Evolutionary conservation across 2,888 invertebrate species (phyloP), one percentile per base, ranked within the genome.

Genomic region (Dascillus cervinus): DNA sequence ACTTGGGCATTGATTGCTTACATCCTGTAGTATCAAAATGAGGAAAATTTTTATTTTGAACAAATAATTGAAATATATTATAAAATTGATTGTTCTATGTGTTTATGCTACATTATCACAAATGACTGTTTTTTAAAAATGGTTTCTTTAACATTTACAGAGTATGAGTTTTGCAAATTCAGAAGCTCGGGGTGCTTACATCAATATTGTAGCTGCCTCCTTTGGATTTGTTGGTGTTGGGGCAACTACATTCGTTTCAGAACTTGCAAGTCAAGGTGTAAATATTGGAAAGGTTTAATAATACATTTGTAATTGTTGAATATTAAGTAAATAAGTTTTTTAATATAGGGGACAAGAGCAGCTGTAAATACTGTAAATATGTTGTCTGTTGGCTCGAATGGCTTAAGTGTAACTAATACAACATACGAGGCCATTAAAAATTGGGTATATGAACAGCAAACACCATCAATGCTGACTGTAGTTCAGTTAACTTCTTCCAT

Each of bases 151-250:
- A 19, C 20, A 13, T 6, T 26, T 28, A 26, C 8, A 34, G 37
- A 32, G 26, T 9, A 63, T 74, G 28, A 71, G 69, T 41, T 65
- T 72, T 1, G 59, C 58, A 13, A 69, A 75, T 47, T 52, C 71
- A 0, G 74, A 75, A 34, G 73, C 75, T 0, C 65, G 75, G n/a
- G 71, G 71, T 25, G 73, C 73, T 29, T 75, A 75, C 65, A 46
- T 76, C 13, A 75, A 73, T 53, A 72, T 76, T 22, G 66, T 71
- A 0, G 73, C 73, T 2, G 73, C 29, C 19, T 17, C 34, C 10
- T 15, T 37, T n/a, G 35, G 33, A 6, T 38, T 36, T 33, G 32
- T 25, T 6, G 30, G 35, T 19, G 25, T 21, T 22, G 39, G 37
- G 13, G 42, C 32, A 10, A 40, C 44, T 4, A 26, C 39, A 11